Base-by-base conservation (phyloP, 2,888 invertebrate species). In the Drosophila neotestacea region DNA sequence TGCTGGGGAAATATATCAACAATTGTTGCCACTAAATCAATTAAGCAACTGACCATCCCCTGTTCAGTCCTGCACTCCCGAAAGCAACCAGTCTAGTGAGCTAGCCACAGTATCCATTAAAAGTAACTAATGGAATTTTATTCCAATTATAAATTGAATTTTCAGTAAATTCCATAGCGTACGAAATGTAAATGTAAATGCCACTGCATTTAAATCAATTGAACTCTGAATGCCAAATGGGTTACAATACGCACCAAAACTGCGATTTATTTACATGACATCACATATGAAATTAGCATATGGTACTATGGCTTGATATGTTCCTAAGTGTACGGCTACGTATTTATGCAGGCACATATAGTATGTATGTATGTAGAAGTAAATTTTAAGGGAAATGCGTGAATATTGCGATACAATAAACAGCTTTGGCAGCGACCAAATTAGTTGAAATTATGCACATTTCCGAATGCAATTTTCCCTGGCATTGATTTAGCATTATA, bases 121-220 rank as follows among this genome's bases (percentile, higher is more conserved):
- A 72, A 75, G 60, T 72, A 78, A 75, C 69, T 85, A 84, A 84
- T 84, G 88, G 73, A 83, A 86, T 86, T 86, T 84, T 72, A 84
- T 86, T 76, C 61, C 81, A 78, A 83, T 81, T 84, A 81, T 84
- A 83, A 78, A 81, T 78, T 81, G 73, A 75, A 73, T 82, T 82
- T 52, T 7, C 67, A 60, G 71, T 44, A 66, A 73, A 75, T 74
- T 67, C 61, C 54, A 46, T 30, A 51, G 11, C 13, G 48, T 34
- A 51, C 60, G 47, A 50, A 46, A 32, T 47, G 56, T 4, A 61
- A 72, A 67, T 63, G 58, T 44, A 60, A 60, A 66, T 65, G 54
- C 30, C 46, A 60, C 52, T 73, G 61, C 52, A 62, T 79, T 83
- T 50, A 67, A 85, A 73, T 62, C 75, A 75, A 77, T 75, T 74